Percentiles rank a stretch among this genome's conserved stretches.
phyloP scores from a whole-genome alignment of 2,113 vertebrate species.

The Motacilla tschutschensis region DNA sequence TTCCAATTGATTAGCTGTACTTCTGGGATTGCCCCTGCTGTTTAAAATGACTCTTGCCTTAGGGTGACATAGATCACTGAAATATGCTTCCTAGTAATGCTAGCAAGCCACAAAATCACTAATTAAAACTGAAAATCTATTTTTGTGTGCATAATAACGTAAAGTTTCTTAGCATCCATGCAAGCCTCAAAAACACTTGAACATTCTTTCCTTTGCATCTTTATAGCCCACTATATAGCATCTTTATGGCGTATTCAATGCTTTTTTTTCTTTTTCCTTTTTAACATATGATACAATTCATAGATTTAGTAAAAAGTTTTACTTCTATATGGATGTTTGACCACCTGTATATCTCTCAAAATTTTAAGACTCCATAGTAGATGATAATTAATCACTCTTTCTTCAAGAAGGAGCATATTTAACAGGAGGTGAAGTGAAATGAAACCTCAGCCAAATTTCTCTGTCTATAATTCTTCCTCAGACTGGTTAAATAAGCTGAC shows the following conservation, averaged over 20 bases:
- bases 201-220: not conserved
- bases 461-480: not conserved
- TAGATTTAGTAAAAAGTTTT: not conserved
- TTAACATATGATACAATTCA: not conserved
- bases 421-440: not conserved
- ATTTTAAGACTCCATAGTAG: not conserved
- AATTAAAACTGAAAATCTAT: conserved; percentile 5
- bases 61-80: not conserved
- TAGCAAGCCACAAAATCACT: not conserved
- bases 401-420: not conserved
- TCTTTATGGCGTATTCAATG: not conserved
- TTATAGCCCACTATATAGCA: not conserved
- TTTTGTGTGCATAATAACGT: not conserved
- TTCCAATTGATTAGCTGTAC: conserved; percentile 22
- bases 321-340: not conserved
- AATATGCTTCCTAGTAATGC: not conserved
- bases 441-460: not conserved
- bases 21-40: not conserved
- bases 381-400: not conserved
- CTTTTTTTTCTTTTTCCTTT: not conserved
- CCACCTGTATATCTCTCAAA: not conserved
- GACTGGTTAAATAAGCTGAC: not conserved
- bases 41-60: conserved; percentile 9
- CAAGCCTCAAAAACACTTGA: not conserved
- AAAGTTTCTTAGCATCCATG: not conserved